These are phyloP conservation scores for Philotrypesis tridentata DNA, from an alignment of 1,140 invertebrate species.

Conservation along the genomic window DNA sequence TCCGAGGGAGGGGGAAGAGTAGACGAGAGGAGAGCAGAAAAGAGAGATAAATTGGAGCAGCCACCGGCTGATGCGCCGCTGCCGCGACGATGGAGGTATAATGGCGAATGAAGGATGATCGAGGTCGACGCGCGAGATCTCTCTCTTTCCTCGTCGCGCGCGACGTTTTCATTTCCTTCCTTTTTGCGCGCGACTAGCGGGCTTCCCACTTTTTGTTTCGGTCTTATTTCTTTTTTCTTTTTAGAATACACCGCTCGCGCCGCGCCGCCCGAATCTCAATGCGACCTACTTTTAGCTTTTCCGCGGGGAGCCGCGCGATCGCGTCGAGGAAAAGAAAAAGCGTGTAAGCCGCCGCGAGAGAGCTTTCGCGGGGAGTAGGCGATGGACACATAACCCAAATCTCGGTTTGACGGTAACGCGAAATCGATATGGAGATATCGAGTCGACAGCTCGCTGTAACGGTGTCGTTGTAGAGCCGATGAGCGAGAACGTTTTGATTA, in stretches of 20 bases:
- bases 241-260: no score
- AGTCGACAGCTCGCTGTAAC: no score
- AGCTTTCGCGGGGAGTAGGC: no score
- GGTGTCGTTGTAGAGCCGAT: no score
- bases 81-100: constrained; percentile 29
- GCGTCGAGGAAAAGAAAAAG: not conserved
- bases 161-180: not conserved
- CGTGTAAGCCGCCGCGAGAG: constrained; percentile 52
- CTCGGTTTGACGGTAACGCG: no score
- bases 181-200: no score
- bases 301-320: not conserved
- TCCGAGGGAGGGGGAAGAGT: not conserved
- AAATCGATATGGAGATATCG: no score
- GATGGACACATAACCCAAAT: no score
- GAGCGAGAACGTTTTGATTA: no score
- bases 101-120: constrained; percentile 35
- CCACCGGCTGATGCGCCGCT: constrained; percentile 20
- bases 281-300: not conserved
- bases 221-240: no score
- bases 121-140: not conserved
- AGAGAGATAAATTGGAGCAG: constrained; percentile 45
- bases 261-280: not conserved
- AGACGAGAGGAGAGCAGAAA: not conserved
- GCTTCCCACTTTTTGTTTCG: not conserved
- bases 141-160: not conserved